These are phyloP conservation scores for Teleiodes luculella DNA, from an alignment of 2,888 invertebrate species.

Conservation along the genomic window DNA sequence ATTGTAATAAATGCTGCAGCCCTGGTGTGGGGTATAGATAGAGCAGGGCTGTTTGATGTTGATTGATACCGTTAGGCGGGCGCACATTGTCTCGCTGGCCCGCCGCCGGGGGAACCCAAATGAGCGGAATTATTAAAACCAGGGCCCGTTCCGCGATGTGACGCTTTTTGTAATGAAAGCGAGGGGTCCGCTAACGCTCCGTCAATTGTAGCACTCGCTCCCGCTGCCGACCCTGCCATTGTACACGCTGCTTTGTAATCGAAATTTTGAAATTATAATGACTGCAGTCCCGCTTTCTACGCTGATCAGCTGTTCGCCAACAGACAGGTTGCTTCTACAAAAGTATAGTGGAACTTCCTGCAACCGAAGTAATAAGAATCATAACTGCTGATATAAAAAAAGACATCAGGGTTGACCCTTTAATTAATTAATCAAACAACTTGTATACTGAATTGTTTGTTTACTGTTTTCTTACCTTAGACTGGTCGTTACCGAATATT, in stretches of 20 bases:
- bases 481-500: too few species aligned
- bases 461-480: too few species aligned
- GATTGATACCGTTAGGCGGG: conserved; percentile 77
- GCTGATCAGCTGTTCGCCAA: conserved; percentile 33
- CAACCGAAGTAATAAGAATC: not conserved
- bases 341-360: not conserved
- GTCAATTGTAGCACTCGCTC: conserved; percentile 47
- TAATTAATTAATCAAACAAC: too few species aligned
- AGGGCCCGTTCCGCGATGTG: conserved; percentile 64
- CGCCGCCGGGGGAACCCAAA: conserved; percentile 64
- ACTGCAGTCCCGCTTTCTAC: conserved; percentile 31
- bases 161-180: conserved; percentile 72
- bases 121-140: conserved; percentile 76
- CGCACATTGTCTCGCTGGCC: conserved; percentile 64
- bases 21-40: conserved; percentile 49
- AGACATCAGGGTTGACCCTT: too few species aligned
- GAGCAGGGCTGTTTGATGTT: conserved; percentile 73
- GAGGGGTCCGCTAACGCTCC: conserved; percentile 37
- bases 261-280: conserved; percentile 39
- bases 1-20: conserved; percentile 36
- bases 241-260: conserved; percentile 46
- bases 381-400: not conserved
- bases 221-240: conserved; percentile 43
- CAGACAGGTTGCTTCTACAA: not conserved
- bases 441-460: too few species aligned